Conservation (phyloP, 2,113 vertebrate genomes). For the Siphamia tubifer region DNA sequence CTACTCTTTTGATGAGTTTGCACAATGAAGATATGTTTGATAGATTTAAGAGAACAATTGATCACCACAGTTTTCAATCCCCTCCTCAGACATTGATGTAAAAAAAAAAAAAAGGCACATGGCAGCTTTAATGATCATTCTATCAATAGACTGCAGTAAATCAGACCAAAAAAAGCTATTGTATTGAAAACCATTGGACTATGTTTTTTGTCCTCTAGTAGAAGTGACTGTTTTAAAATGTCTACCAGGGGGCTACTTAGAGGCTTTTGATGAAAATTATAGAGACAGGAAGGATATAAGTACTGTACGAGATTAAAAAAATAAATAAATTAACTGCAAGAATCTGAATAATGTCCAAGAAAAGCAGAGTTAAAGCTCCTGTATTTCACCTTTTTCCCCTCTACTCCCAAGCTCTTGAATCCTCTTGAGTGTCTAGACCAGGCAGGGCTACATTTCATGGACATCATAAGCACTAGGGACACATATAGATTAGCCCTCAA, state of each 20-base stretch:
- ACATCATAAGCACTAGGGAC: constrained; percentile 36
- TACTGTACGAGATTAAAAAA: not conserved
- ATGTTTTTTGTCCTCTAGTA: not conserved
- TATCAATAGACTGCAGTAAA: too few relatives aligned
- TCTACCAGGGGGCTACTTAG: not conserved
- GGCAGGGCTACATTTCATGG: constrained; percentile 15
- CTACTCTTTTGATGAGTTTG: too few relatives aligned
- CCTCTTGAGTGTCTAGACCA: not conserved
- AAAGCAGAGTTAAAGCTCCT: constrained; percentile 5
- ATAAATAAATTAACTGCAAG: constrained; percentile 20
- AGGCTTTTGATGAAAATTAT: not conserved
- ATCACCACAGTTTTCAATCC: too few relatives aligned
- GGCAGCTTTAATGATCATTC: too few relatives aligned
- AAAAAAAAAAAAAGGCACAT: too few relatives aligned
- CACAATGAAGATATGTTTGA: too few relatives aligned
- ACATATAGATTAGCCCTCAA: constrained; percentile 62
- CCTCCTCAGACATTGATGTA: too few relatives aligned
- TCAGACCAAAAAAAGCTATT: constrained; percentile 2
- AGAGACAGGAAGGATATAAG: not conserved
- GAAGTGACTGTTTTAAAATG: constrained; percentile 7
- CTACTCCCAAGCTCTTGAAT: not conserved
- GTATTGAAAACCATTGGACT: not conserved
- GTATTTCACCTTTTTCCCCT: constrained; percentile 15
- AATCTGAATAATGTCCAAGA: constrained; percentile 36
- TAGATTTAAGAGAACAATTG: too few relatives aligned